phyloP scores from a whole-genome alignment of 2,888 invertebrate genomes.

The Drosophila colorata region DNA sequence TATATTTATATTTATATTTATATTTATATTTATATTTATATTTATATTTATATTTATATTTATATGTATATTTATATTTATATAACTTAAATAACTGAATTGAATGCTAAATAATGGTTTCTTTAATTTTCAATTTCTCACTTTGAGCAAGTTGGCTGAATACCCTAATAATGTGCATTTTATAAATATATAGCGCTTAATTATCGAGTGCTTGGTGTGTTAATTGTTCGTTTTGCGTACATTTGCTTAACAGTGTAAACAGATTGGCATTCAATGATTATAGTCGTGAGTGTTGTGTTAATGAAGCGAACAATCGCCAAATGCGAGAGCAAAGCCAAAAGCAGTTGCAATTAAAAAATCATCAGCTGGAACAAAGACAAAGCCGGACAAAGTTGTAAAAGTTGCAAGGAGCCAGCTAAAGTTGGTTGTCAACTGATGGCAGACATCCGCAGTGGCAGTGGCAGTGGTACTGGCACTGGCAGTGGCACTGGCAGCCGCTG shows the following conservation, averaged over 20 bases:
- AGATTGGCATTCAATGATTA: slow-evolving; percentile 50
- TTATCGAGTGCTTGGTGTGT: not conserved
- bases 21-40: no score
- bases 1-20: no score
- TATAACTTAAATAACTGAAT: no score
- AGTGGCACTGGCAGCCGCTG: slow-evolving; percentile 10
- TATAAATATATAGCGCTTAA: no score
- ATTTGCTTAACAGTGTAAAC: slow-evolving; percentile 29
- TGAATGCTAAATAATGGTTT: no score
- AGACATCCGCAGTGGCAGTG: slow-evolving; percentile 59
- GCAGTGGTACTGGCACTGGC: slow-evolving; percentile 10
- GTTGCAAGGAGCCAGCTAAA: slow-evolving; percentile 53
- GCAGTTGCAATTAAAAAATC: slow-evolving; percentile 77
- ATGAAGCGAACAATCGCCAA: slow-evolving; percentile 59
- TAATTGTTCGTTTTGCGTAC: not conserved
- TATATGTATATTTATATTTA: no score
- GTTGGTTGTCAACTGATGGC: slow-evolving; percentile 64
- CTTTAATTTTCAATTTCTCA: no score
- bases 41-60: no score
- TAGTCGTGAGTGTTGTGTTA: slow-evolving; percentile 38
- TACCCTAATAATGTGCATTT: no score
- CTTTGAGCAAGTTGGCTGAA: no score
- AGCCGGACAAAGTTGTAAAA: slow-evolving; percentile 60
- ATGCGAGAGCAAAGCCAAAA: slow-evolving; percentile 41
- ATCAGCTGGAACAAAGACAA: slow-evolving; percentile 65